Conservation (phyloP, 1,140 invertebrate genomes). For the Triops cancriformis region DNA sequence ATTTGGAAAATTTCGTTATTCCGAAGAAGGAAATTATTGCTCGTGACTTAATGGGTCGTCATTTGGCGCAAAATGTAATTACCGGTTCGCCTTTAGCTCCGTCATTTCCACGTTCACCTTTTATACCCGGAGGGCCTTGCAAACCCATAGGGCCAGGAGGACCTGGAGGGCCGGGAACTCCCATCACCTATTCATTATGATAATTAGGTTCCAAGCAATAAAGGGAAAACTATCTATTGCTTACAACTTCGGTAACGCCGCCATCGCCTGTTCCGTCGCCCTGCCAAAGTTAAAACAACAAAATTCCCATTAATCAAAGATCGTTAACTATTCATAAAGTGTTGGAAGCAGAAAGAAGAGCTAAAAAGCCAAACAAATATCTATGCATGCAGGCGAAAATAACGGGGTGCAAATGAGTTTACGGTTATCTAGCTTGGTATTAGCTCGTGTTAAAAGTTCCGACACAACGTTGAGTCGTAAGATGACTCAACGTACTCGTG, state of each 20-base stretch:
- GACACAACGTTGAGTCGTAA: no score
- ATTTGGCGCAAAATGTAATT: slow-evolving; percentile 33
- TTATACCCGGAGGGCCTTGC: slow-evolving; percentile 77
- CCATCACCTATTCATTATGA: slow-evolving; percentile 48
- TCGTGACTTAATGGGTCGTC: not conserved
- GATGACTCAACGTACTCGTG: no score
- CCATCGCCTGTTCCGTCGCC: slow-evolving; percentile 66
- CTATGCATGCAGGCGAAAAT: not conserved
- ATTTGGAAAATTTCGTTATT: not conserved
- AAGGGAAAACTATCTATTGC: slow-evolving; percentile 33
- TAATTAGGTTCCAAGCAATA: slow-evolving; percentile 27
- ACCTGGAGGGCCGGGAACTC: slow-evolving; percentile 76
- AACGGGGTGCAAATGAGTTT: not conserved
- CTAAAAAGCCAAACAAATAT: slow-evolving; percentile 22
- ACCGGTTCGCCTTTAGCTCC: slow-evolving; percentile 82
- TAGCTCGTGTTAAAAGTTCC: no score
- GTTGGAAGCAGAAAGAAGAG: slow-evolving; percentile 16
- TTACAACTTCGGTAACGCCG: slow-evolving; percentile 60
- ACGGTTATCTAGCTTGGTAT: no score
- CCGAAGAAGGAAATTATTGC: slow-evolving; percentile 19
- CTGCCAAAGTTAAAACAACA: slow-evolving; percentile 42
- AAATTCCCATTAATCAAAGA: not conserved
- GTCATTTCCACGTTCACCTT: slow-evolving; percentile 74
- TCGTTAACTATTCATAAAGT: not conserved
- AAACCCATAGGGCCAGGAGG: slow-evolving; percentile 49